phyloP scores from a whole-genome alignment of 2,113 vertebrate genomes.

The Brachyistius frenatus region DNA sequence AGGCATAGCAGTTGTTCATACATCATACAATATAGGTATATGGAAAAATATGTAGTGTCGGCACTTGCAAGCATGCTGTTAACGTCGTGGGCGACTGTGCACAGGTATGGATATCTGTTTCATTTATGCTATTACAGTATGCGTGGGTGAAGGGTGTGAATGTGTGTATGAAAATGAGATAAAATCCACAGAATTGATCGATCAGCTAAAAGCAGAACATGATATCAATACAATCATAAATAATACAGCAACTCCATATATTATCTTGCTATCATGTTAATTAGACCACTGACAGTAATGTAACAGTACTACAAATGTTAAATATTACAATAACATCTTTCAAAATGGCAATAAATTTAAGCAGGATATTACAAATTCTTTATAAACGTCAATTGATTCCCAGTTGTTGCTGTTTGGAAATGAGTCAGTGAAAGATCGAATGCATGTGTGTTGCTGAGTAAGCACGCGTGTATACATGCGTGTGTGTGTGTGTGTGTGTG shows the following conservation, averaged over 20 bases:
- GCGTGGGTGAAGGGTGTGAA: no score
- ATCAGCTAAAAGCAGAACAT: no score
- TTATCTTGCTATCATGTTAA: background rate
- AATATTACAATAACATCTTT: background rate
- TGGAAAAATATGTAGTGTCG: no score
- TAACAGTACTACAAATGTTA: no score
- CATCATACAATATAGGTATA: no score
- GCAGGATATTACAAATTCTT: background rate
- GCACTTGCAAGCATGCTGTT: no score
- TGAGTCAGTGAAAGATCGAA: slow-evolving; percentile 3
- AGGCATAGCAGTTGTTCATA: no score
- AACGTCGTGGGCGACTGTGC: no score
- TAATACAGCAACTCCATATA: no score
- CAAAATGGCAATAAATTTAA: background rate
- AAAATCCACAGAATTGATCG: no score
- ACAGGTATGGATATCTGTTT: background rate
- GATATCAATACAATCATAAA: no score
- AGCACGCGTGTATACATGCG: background rate
- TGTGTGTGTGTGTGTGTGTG: background rate
- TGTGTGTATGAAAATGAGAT: no score
- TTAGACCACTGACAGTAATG: background rate
- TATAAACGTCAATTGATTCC: slow-evolving; percentile 14
- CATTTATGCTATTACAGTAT: background rate
- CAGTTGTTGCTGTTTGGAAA: background rate
- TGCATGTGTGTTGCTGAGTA: slow-evolving; percentile 2